Percentiles rank a stretch among this genome's conserved stretches.
These are phyloP conservation scores for Ceyx cyanopectus DNA, from an alignment of 2,113 vertebrate genomes.

Conservation along the genomic window DNA sequence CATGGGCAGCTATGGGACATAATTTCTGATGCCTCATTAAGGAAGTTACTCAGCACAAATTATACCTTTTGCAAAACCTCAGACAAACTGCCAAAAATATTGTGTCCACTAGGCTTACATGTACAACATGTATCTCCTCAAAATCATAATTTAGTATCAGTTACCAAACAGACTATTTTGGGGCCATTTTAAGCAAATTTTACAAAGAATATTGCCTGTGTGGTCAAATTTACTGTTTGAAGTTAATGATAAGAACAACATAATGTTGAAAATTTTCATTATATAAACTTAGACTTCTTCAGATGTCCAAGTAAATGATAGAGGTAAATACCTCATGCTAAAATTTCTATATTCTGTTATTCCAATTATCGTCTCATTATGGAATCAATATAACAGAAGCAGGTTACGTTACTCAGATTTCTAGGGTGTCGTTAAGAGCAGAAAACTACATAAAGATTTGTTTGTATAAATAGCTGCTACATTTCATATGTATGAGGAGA, in stretches of 20 bases:
- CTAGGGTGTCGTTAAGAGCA: not conserved
- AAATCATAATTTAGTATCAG: not conserved
- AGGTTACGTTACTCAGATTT: not conserved
- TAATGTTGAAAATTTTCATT: not conserved
- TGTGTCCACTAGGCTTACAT: not conserved
- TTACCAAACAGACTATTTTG: not conserved
- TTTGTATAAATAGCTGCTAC: not conserved
- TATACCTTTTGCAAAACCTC: slow-evolving; percentile 11
- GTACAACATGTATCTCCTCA: not conserved
- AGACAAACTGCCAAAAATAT: not conserved
- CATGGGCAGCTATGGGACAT: not conserved
- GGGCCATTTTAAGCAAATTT: not conserved
- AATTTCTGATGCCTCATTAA: slow-evolving; percentile 20
- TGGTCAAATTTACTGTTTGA: not conserved
- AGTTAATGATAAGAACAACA: not conserved
- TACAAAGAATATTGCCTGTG: not conserved
- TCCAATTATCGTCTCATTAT: not conserved
- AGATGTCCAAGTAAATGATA: not conserved
- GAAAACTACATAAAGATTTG: not conserved
- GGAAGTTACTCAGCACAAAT: slow-evolving; percentile 18
- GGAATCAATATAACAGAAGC: not conserved
- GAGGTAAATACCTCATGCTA: not conserved
- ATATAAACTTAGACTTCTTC: not conserved
- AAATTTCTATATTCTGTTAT: not conserved
- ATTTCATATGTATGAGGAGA: too few species aligned